Percentiles rank a stretch among this genome's conserved stretches.
Conservation (phyloP, 2,113 vertebrate genomes). For the Xyrauchen texanus region DNA sequence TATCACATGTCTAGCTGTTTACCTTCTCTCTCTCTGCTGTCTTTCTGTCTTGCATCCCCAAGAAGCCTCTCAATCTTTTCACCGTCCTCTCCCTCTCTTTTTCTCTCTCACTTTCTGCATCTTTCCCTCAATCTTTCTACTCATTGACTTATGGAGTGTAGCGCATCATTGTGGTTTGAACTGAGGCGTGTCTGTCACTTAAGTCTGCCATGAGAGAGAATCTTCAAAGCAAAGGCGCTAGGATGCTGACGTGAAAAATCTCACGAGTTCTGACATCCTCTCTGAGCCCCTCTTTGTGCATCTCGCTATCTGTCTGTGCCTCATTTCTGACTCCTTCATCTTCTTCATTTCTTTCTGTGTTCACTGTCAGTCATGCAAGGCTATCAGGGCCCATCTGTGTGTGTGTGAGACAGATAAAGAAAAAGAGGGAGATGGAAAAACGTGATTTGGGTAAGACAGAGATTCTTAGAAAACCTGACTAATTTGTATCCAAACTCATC, state of each 20-base stretch:
- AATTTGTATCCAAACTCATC: constrained; percentile 15
- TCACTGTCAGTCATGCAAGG: constrained; percentile 22
- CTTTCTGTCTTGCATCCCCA: background rate
- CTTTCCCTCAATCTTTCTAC: background rate
- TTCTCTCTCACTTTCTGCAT: background rate
- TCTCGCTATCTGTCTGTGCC: constrained; percentile 31
- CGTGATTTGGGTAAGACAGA: background rate
- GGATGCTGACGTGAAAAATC: constrained; percentile 23
- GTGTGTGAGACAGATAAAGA: background rate
- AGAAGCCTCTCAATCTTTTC: background rate
- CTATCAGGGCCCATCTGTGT: constrained; percentile 23
- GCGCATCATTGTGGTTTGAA: background rate
- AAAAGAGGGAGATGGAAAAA: too few species aligned
- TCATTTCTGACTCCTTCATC: constrained; percentile 9
- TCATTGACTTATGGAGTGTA: background rate
- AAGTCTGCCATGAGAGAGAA: background rate
- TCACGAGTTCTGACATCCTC: constrained; percentile 15
- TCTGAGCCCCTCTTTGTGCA: background rate
- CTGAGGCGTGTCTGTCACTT: constrained; percentile 3
- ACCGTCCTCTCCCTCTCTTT: background rate
- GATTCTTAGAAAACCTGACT: constrained; percentile 1
- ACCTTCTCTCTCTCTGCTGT: too few species aligned
- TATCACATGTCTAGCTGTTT: too few species aligned
- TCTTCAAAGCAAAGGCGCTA: constrained; percentile 36
- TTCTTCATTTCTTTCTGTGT: constrained; percentile 27